These are phyloP conservation scores for Synanceia verrucosa DNA, from an alignment of 2,797 vertebrate species.

Conservation along the genomic window DNA sequence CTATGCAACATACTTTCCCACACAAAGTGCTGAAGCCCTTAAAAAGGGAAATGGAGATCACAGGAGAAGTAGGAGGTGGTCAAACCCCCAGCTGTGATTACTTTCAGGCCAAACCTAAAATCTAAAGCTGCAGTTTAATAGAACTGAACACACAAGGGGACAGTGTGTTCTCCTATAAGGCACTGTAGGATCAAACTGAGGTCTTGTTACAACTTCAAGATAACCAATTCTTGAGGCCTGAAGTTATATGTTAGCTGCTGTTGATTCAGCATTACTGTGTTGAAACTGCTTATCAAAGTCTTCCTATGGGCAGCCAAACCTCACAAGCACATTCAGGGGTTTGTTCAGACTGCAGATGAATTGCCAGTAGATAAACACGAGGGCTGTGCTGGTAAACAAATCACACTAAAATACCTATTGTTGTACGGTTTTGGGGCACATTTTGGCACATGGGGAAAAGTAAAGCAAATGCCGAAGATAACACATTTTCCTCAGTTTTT, in stretches of 20 bases:
- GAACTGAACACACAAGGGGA: conserved; percentile 47
- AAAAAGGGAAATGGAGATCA: conserved; percentile 32
- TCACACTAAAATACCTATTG: no score
- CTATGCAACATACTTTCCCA: conserved; percentile 13
- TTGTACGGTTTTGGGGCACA: not conserved
- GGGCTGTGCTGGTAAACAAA: not conserved
- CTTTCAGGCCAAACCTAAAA: conserved; percentile 46
- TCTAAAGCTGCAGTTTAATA: conserved; percentile 57
- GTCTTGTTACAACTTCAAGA: conserved; percentile 50
- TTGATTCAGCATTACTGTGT: conserved; percentile 58
- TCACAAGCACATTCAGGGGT: conserved; percentile 25
- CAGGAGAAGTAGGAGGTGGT: conserved; percentile 32
- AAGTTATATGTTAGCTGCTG: conserved; percentile 48
- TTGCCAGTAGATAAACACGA: conserved; percentile 18
- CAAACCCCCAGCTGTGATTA: conserved; percentile 50
- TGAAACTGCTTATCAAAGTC: conserved; percentile 38
- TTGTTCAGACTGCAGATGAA: conserved; percentile 27
- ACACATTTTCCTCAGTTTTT: no score
- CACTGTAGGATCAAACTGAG: conserved; percentile 51
- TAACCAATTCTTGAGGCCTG: conserved; percentile 56
- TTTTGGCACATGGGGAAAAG: not conserved
- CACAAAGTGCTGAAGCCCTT: conserved; percentile 18
- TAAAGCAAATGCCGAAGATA: not conserved
- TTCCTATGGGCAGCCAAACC: conserved; percentile 44
- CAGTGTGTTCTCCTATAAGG: conserved; percentile 21